Percentiles rank a stretch among this genome's conserved stretches.
Conservation (phyloP, 2,797 vertebrate genomes). For the Sebastolobus altivelis region DNA sequence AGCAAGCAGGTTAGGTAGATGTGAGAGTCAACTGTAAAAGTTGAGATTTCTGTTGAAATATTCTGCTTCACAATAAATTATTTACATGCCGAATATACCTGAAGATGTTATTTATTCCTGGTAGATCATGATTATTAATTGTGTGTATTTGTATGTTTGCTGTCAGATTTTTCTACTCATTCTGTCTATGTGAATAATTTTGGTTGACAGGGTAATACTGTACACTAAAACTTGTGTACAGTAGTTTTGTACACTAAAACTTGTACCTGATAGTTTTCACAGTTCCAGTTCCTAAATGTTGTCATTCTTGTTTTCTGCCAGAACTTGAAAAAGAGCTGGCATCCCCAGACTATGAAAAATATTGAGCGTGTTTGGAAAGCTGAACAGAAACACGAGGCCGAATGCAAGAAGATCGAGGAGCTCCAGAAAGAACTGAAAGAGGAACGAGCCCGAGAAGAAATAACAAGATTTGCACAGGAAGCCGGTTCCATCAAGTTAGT, state of each 20-base stretch:
- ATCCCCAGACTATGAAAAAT: slow-evolving; percentile 97
- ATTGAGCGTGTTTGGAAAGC: slow-evolving; percentile 99
- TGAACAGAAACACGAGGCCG: slow-evolving; percentile 95
- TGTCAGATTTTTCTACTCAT: neutral
- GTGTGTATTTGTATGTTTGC: neutral
- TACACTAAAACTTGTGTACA: neutral
- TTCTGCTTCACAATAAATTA: neutral
- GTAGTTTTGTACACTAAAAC: accelerated
- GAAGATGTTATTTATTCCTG: neutral
- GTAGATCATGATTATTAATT: neutral
- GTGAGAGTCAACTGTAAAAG: neutral
- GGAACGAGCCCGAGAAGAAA: slow-evolving; percentile 94
- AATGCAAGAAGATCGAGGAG: slow-evolving; percentile 96
- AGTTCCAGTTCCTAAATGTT: neutral
- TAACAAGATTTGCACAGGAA: slow-evolving; percentile 92
- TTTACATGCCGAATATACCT: neutral
- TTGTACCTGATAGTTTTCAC: neutral
- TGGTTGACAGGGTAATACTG: neutral
- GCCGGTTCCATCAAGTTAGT: slow-evolving; percentile 91
- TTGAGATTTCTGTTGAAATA: neutral
- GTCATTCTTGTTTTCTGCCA: slow-evolving; percentile 54
- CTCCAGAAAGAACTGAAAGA: slow-evolving; percentile 95
- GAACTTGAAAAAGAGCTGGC: slow-evolving; percentile 99
- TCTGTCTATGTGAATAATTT: neutral
- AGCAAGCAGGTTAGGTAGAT: neutral